Conservation (phyloP, 2,113 vertebrate genomes). For the Ochotona curzoniae region DNA sequence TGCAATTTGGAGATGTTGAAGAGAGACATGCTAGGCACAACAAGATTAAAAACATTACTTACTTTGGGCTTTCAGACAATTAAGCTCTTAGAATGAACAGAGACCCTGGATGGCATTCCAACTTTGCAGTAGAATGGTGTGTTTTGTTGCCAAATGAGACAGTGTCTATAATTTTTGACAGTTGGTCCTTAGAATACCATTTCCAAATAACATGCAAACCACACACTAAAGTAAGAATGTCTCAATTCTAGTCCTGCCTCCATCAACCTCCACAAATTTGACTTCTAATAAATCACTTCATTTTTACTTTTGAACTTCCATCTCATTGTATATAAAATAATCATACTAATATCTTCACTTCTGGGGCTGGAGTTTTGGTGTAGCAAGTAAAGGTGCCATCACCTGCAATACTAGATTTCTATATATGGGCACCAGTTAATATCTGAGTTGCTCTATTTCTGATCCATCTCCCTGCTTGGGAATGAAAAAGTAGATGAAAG, state of each 20-base stretch:
- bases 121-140: background rate
- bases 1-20: background rate
- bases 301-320: background rate
- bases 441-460: too few relatives aligned
- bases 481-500: too few relatives aligned
- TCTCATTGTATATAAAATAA: background rate
- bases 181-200: background rate
- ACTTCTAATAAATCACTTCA: background rate
- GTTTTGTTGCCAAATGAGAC: background rate
- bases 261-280: background rate
- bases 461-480: too few relatives aligned
- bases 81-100: background rate
- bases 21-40: background rate
- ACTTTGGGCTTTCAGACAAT: background rate
- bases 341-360: background rate
- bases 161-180: background rate
- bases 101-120: background rate
- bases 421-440: too few relatives aligned
- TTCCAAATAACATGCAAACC: background rate
- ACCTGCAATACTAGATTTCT: too few relatives aligned
- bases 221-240: background rate
- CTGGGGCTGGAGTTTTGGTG: background rate
- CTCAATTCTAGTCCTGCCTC: background rate
- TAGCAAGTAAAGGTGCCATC: too few relatives aligned
- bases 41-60: background rate